phyloP scores from a whole-genome alignment of 2,888 invertebrate species.

The Eilema sororculum region DNA sequence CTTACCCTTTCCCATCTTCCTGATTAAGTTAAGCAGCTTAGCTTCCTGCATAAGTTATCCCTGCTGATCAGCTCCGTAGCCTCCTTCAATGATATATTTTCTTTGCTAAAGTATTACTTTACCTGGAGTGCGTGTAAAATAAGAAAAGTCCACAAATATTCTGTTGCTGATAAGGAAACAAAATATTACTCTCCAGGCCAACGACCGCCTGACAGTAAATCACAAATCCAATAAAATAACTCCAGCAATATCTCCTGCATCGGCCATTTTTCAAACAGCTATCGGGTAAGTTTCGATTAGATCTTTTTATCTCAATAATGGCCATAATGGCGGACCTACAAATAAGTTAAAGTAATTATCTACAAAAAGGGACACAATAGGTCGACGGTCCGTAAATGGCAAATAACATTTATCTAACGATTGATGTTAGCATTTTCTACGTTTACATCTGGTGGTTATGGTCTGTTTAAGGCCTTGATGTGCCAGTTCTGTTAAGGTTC shows the following conservation, averaged over 20 bases:
- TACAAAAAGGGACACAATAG: constrained; percentile 46
- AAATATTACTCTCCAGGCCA: neutral
- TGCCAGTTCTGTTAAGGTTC: constrained; percentile 39
- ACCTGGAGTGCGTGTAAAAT: too few species aligned
- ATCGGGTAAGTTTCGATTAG: constrained; percentile 15
- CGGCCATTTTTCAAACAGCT: constrained; percentile 14
- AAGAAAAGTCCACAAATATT: neutral
- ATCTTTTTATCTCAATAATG: constrained; percentile 35
- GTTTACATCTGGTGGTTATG: constrained; percentile 38
- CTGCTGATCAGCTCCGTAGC: too few species aligned
- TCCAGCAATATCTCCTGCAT: constrained; percentile 11
- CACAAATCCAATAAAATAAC: constrained; percentile 14
- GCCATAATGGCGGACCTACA: constrained; percentile 31
- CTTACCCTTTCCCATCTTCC: too few species aligned
- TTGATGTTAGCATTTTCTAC: constrained; percentile 45
- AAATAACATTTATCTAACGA: constrained; percentile 45
- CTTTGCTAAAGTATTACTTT: too few species aligned
- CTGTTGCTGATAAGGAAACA: neutral
- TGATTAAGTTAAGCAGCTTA: too few species aligned
- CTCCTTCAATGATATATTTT: too few species aligned
- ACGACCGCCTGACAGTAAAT: constrained; percentile 11
- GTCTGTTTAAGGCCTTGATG: constrained; percentile 40
- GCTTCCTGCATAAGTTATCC: too few species aligned
- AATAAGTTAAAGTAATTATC: constrained; percentile 45
- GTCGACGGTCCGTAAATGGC: constrained; percentile 33